Base-by-base conservation (phyloP, 1,140 invertebrate species). In the Tribolium madens region DNA sequence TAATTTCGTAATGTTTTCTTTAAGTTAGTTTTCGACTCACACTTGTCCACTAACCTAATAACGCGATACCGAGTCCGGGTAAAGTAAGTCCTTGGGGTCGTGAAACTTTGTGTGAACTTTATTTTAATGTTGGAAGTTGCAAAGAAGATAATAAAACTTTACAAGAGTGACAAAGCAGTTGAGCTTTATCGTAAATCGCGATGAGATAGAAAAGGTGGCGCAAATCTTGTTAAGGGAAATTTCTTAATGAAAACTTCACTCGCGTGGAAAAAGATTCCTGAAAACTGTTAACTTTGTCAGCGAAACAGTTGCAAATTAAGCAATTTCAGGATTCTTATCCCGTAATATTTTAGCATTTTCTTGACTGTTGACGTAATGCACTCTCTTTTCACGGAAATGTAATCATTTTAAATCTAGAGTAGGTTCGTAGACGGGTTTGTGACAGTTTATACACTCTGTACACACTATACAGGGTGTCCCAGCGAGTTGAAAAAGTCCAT, bases 151-250 rank as follows among this genome's bases (percentile, higher is more conserved):
- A 14, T 64, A 64, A 64, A 64, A 64, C 57, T 26, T 26, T 64
- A 33, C n/a, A 57, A 64, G 57, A 64, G 57, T 33, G 57, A 64
- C 57, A 64, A 36, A 64, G 36, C 57, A 64, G 21, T 64, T 64
- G 12, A 33, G 12, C n/a, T 14, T 64, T 9, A 12, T 33, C 10
- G 57, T 64, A 64, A 64, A 64, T 36, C 26, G 21, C 26, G 12
- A 18, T 13, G 12, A n/a, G n/a, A n/a, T n/a, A n/a, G n/a, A 33
- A 64, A 64, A 33, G 7, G 21, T 64, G 52, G 9, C 10, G 52
- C 15, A 18, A 57, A 57, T 57, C 52, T 57, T 57, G 52, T 57
- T 57, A 21, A 10, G 10, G 14, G 18, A 57, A 57, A 57, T 64
- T 33, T 64, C 26, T 31, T 64, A 64, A 64, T 64, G 57, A 33